A percentile compares a stretch with the other conserved stretches of the same genome.
These are phyloP conservation scores for Drosophila chauvacae DNA, from an alignment of 1,140 invertebrate species.

Conservation along the genomic window DNA sequence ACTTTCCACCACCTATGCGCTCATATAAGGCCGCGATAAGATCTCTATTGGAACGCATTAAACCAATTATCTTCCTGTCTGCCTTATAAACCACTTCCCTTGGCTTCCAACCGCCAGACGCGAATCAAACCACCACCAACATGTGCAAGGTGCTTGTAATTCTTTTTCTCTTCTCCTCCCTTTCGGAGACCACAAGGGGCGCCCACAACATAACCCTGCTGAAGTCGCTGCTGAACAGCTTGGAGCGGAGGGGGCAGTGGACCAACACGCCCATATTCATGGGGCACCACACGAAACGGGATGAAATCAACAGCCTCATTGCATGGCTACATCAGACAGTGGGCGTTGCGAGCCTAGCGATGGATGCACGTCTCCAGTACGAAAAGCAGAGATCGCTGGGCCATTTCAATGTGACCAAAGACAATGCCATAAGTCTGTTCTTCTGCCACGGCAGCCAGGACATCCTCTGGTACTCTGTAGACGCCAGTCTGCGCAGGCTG, in stretches of 20 bases:
- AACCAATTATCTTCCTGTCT: conserved; percentile 35
- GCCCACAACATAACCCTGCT: conserved; percentile 49
- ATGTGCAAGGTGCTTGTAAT: conserved; percentile 10
- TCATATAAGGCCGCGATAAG: conserved; percentile 28
- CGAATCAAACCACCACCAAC: not conserved
- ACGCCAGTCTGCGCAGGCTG: conserved; percentile 45
- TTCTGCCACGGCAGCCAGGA: conserved; percentile 56
- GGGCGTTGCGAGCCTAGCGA: conserved; percentile 33
- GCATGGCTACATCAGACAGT: conserved; percentile 55
- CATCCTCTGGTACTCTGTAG: conserved; percentile 51
- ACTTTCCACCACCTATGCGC: not conserved
- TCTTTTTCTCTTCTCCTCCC: conserved; percentile 1
- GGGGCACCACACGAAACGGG: conserved; percentile 4
- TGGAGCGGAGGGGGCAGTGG: conserved; percentile 27
- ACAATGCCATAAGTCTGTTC: conserved; percentile 51
- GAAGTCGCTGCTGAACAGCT: conserved; percentile 6
- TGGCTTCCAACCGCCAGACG: not conserved
- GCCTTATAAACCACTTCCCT: not conserved
- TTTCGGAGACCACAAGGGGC: not conserved
- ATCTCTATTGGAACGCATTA: conserved; percentile 53
- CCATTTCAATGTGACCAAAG: conserved; percentile 40
- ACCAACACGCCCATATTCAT: conserved; percentile 58
- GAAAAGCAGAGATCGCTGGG: conserved; percentile 7
- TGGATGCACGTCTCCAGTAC: not conserved
- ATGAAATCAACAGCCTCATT: conserved; percentile 20